Conservation (phyloP, 2,797 vertebrate species). For the Cossypha dichroa region DNA sequence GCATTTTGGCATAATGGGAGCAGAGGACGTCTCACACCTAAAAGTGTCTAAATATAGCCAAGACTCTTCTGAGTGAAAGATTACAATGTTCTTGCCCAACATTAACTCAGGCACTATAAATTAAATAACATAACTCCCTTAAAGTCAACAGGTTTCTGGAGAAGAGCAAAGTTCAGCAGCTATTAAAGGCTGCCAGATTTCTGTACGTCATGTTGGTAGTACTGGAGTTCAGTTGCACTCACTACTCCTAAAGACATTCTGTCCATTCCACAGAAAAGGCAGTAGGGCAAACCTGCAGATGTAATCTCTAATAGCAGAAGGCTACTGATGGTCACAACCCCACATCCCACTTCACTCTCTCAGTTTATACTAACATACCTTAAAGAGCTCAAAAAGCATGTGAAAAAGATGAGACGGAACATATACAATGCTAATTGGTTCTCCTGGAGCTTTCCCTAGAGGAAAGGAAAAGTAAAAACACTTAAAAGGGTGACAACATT, state of each 20-base stretch:
- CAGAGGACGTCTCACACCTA: not conserved
- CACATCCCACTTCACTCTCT: not conserved
- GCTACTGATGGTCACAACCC: not conserved
- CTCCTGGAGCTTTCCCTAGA: slow-evolving; percentile 83
- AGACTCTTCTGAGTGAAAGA: not conserved
- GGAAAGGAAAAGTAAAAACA: not conserved
- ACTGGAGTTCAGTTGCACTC: not conserved
- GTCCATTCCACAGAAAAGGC: not conserved
- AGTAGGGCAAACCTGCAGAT: not conserved
- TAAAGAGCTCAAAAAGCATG: slow-evolving; percentile 98
- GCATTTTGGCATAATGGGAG: not conserved
- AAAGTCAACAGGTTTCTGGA: not conserved
- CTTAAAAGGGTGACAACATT: not conserved
- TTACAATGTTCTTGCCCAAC: not conserved
- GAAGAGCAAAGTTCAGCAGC: not conserved
- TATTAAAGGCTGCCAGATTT: not conserved
- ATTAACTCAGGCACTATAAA: not conserved
- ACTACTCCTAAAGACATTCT: not conserved
- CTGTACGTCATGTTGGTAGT: not conserved
- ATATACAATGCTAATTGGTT: slow-evolving; percentile 91
- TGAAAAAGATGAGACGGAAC: slow-evolving; percentile 98
- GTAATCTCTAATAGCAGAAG: not conserved
- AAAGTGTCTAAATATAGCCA: not conserved
- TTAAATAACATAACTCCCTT: not conserved
- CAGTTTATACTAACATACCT: slow-evolving; percentile 77